Percentiles rank a stretch among this genome's conserved stretches.
Evolutionary conservation across 2,888 invertebrate species (phyloP).

Genomic region (Saturnia pavonia): DNA sequence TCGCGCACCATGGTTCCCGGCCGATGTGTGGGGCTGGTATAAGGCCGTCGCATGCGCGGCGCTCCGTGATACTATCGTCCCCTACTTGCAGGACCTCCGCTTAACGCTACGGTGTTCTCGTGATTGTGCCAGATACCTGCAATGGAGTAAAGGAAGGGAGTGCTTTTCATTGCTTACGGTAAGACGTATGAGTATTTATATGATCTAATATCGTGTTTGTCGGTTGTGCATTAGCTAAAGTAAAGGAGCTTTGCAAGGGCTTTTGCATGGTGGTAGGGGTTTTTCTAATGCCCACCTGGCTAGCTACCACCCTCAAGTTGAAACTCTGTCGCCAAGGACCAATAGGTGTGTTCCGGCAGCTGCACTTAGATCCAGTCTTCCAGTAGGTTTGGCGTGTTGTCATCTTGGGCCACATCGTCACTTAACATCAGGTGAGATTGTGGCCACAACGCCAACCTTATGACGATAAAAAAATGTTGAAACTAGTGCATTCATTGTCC

Average conservation of each 20-base stretch:
- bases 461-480: no score
- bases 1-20: slow-evolving; percentile 75
- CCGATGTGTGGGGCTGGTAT: slow-evolving; percentile 46
- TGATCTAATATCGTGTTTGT: not conserved
- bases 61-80: slow-evolving; percentile 74
- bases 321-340: no score
- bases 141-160: slow-evolving; percentile 14
- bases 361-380: no score
- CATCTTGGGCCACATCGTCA: no score
- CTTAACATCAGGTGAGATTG: no score
- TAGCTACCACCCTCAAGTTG: no score
- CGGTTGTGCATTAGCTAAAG: not conserved
- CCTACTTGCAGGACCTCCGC: slow-evolving; percentile 57
- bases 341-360: no score
- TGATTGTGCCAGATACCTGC: slow-evolving; percentile 77
- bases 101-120: slow-evolving; percentile 70
- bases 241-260: not conserved
- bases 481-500: not conserved
- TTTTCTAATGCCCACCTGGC: no score
- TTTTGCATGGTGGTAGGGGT: no score
- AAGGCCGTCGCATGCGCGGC: slow-evolving; percentile 61
- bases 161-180: slow-evolving; percentile 10
- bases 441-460: no score
- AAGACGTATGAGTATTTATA: no score
- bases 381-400: no score